A percentile compares a stretch with the other conserved stretches of the same genome.
These are phyloP conservation scores for Tyrophagus putrescentiae DNA, from an alignment of 1,140 invertebrate genomes.

Conservation along the genomic window DNA sequence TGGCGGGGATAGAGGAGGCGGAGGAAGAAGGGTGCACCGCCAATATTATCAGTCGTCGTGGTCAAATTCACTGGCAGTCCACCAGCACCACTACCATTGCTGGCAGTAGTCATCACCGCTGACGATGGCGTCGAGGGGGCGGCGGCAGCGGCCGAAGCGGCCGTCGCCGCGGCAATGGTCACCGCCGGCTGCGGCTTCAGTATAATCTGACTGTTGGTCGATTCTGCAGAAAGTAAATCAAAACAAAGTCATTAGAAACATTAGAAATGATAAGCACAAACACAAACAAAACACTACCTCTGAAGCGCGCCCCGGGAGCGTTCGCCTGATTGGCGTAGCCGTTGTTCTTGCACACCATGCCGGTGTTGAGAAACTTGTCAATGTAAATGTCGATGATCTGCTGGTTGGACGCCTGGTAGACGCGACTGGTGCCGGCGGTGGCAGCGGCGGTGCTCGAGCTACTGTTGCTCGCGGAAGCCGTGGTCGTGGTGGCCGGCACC, in stretches of 20 bases:
- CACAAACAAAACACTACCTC: neutral
- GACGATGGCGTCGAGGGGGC: neutral
- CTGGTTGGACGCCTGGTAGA: constrained; percentile 26
- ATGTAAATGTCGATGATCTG: constrained; percentile 34
- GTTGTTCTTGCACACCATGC: constrained; percentile 1
- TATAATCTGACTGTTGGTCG: neutral
- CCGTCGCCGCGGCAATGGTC: neutral
- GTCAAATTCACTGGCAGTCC: constrained; percentile 2
- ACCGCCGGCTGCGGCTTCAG: neutral
- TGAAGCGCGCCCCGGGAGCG: constrained; percentile 17
- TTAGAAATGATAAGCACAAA: neutral
- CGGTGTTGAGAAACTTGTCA: constrained; percentile 28
- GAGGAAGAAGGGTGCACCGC: neutral
- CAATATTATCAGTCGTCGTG: neutral
- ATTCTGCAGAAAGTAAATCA: neutral
- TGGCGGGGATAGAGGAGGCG: neutral
- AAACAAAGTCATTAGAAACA: neutral
- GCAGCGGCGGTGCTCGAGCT: neutral
- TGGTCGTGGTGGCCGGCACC: neutral
- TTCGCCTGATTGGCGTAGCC: constrained; percentile 9
- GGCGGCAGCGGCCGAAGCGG: neutral
- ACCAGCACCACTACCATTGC: neutral
- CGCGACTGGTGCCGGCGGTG: neutral
- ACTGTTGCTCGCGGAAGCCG: neutral
- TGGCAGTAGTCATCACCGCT: neutral